Conservation (phyloP, 1,140 invertebrate species). For the Leptinotarsa defecta region DNA sequence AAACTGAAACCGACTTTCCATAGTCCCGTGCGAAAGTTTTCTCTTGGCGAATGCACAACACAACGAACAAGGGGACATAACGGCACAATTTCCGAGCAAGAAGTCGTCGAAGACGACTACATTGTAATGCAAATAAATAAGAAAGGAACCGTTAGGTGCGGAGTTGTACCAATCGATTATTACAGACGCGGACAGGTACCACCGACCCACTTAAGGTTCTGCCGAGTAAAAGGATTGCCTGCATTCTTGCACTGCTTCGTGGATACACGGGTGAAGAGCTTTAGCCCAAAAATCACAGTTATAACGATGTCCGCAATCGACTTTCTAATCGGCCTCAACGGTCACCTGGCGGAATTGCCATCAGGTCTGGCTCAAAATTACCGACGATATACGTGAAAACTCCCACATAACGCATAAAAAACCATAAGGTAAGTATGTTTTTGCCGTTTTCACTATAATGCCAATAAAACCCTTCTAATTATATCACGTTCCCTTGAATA, state of each 20-base stretch:
- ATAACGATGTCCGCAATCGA: background rate
- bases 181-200: background rate
- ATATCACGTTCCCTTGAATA: too few relatives aligned
- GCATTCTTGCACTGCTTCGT: background rate
- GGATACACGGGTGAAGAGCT: background rate
- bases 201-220: background rate
- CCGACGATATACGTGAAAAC: too few relatives aligned
- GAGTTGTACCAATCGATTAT: background rate
- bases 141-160: background rate
- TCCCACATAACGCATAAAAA: too few relatives aligned
- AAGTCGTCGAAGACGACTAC: background rate
- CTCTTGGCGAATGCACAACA: too few relatives aligned
- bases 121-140: constrained; percentile 4
- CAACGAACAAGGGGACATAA: background rate
- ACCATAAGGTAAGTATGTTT: too few relatives aligned
- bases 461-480: too few relatives aligned
- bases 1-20: too few relatives aligned
- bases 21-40: too few relatives aligned
- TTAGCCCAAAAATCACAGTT: constrained; percentile 1
- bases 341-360: background rate
- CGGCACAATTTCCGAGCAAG: constrained; percentile 4
- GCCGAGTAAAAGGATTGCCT: background rate
- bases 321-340: background rate
- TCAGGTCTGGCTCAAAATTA: too few relatives aligned
- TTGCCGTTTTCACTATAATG: too few relatives aligned